phyloP scores from a whole-genome alignment of 2,113 vertebrate genomes.

The Aramus guarauna region DNA sequence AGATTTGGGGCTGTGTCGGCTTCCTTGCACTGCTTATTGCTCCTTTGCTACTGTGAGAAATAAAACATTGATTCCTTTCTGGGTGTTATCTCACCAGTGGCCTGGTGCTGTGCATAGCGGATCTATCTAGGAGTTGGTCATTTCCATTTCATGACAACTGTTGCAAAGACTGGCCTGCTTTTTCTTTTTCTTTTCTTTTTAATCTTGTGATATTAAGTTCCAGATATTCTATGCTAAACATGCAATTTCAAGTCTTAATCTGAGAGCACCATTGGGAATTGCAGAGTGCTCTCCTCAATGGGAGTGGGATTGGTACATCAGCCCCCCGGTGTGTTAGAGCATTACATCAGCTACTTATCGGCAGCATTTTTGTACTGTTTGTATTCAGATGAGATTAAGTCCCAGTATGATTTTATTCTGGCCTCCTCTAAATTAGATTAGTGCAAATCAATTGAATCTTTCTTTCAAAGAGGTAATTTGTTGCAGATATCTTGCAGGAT shows the following conservation, averaged over 20 bases:
- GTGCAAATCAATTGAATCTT: neutral
- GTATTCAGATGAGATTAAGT: slow-evolving; percentile 63
- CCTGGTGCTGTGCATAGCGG: rapidly evolving
- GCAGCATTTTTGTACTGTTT: slow-evolving; percentile 38
- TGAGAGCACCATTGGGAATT: neutral
- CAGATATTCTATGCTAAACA: neutral
- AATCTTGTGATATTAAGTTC: neutral
- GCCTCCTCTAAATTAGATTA: slow-evolving; percentile 43
- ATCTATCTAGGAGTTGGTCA: neutral
- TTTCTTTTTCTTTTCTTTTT: neutral
- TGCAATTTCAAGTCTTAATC: slow-evolving; percentile 63
- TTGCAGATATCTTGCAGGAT: slow-evolving; percentile 20
- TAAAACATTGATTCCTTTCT: neutral
- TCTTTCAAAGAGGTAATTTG: slow-evolving; percentile 17
- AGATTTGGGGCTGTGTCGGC: neutral
- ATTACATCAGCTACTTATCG: slow-evolving; percentile 40
- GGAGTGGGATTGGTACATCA: neutral
- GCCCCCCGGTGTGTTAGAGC: slow-evolving; percentile 6
- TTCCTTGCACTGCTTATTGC: neutral
- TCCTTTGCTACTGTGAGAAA: neutral
- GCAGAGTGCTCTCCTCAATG: neutral
- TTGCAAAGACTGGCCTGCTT: neutral
- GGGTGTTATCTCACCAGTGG: neutral
- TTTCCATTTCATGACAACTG: neutral
- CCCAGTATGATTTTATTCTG: slow-evolving; percentile 8